phyloP scores from a whole-genome alignment of 2,888 invertebrate genomes.

The Meiosimyza decipiens region DNA sequence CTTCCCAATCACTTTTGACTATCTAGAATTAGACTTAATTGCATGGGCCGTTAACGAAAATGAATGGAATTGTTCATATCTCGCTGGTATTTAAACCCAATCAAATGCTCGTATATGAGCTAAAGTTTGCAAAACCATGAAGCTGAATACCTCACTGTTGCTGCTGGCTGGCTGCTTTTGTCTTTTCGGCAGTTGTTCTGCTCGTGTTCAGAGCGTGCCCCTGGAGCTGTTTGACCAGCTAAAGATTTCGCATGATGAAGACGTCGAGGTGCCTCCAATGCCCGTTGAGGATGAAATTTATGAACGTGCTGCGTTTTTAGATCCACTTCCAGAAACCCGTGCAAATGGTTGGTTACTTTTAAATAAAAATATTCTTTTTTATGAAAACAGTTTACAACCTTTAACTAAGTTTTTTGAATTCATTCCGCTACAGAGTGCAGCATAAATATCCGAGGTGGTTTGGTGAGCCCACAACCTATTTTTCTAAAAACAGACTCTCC shows the following conservation, averaged over 20 bases:
- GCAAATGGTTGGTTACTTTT: conserved; percentile 47
- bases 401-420: background rate
- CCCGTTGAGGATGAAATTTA: conserved; percentile 45
- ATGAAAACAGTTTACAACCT: background rate
- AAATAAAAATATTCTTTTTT: background rate
- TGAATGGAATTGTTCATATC: conserved; percentile 46
- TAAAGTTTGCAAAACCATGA: conserved; percentile 48
- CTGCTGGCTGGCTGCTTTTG: conserved; percentile 42
- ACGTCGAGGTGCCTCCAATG: conserved; percentile 45
- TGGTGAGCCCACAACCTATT: conserved; percentile 71
- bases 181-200: conserved; percentile 35
- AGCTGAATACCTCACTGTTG: conserved; percentile 46
- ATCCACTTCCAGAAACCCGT: conserved; percentile 45
- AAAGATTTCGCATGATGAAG: conserved; percentile 20
- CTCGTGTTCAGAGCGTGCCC: conserved; percentile 44
- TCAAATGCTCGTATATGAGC: background rate
- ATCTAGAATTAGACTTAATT: no score
- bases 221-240: conserved; percentile 19
- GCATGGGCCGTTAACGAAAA: no score
- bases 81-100: conserved; percentile 46
- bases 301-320: conserved; percentile 40
- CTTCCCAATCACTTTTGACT: no score
- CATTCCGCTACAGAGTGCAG: conserved; percentile 48
- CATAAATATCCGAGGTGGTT: conserved; percentile 53
- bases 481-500: conserved; percentile 66